Evolutionary conservation across 2,113 vertebrate genomes (phyloP), one percentile per base, ranked within the genome.

Genomic region (Prochilodus magdalenae): DNA sequence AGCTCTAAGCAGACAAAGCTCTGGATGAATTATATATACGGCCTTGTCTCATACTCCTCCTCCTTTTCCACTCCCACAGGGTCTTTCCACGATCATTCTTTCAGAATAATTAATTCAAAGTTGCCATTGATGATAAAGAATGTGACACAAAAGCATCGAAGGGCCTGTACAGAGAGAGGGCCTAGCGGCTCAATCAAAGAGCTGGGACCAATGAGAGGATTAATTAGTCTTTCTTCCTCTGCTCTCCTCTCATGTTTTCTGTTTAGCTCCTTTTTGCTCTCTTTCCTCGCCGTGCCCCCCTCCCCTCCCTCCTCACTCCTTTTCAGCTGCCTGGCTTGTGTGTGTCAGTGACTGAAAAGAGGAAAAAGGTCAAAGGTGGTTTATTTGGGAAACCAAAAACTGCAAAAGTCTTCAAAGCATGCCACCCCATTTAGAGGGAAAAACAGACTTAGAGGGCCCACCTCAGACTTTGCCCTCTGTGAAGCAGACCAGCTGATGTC

Each of bases 41-140:
- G 83, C 90, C 86, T 86, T 82, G 90, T 91, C 91, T 91, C 86
- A 85, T 89, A 90, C 87, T 91, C 88, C 89, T 75, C 80, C 53
- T 75, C 49, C 57, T 53, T 49, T 65, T 29, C 75, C 22, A 85
- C 69, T 72, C 73, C 80, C 55, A 24, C 60, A 72, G 67, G 57
- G 84, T 87, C 86, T 85, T 73, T 85, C 73, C 74, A 81, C 67
- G 84, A 83, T 85, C 74, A 53, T 71, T 77, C 70, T 76, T 77
- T 70, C 90, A 77, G 84, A 86, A 87, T 93, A 92, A 92, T 91
- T 92, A 89, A 91, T 91, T 91, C 87, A 90, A 89, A 93, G 90
- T 89, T 91, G 89, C 92, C 85, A 87, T 93, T 93, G 89, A 93
- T 90, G 86, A 89, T 87, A 87, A 89, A 89, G 89, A 93, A 94